Conservation (phyloP, 2,797 vertebrate species). For the Nasua narica region DNA sequence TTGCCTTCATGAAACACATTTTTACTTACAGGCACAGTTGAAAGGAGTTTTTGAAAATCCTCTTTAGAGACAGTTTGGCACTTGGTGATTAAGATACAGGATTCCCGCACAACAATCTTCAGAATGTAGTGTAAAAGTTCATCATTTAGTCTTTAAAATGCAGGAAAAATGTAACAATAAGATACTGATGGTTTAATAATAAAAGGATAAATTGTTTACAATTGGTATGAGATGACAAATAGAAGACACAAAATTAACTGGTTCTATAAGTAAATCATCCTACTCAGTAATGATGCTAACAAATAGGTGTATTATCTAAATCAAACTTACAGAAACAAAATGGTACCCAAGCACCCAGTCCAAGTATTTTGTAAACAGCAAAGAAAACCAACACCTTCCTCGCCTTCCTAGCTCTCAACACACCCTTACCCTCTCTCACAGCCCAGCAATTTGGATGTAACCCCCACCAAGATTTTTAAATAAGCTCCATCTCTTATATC, state of each 20-base stretch:
- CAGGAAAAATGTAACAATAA: conserved; percentile 67
- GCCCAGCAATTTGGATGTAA: not conserved
- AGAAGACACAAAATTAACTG: not conserved
- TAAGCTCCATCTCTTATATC: not conserved
- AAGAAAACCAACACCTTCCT: not conserved
- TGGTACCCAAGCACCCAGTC: not conserved
- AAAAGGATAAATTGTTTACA: conserved; percentile 18
- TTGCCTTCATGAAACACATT: conserved; percentile 52
- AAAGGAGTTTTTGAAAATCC: conserved; percentile 98
- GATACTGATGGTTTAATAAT: conserved; percentile 37
- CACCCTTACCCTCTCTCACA: not conserved
- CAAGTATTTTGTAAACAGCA: conserved; percentile 16
- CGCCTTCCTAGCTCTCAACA: not conserved
- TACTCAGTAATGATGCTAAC: not conserved
- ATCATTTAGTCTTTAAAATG: conserved; percentile 92
- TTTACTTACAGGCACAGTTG: conserved; percentile 97
- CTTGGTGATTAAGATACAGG: conserved; percentile 99
- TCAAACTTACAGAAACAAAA: not conserved
- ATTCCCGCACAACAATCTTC: conserved; percentile 98
- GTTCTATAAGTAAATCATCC: not conserved
- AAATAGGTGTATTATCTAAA: not conserved
- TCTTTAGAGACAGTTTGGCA: conserved; percentile 98
- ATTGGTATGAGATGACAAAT: not conserved
- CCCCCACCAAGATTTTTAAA: not conserved
- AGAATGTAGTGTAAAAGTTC: conserved; percentile 98